phyloP scores from a whole-genome alignment of 1,140 invertebrate genomes.

The Sitobion miscanthi region DNA sequence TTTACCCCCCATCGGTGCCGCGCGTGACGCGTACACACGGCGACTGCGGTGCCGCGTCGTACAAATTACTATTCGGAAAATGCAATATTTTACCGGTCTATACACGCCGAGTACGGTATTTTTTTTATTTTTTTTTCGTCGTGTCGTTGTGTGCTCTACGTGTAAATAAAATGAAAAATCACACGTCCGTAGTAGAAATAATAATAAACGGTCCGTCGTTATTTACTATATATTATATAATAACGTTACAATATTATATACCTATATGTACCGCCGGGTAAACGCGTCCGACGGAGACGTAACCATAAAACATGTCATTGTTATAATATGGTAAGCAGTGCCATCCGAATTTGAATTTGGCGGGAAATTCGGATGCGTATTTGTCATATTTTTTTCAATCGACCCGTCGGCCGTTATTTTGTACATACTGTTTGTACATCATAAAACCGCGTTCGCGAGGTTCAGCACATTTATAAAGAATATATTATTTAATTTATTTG shows the following conservation, averaged over 20 bases:
- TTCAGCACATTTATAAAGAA: too few species aligned
- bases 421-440: neutral
- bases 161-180: slow-evolving; percentile 22
- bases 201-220: neutral
- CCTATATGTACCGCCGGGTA: neutral
- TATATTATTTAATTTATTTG: too few species aligned
- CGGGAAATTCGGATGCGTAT: neutral
- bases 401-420: neutral
- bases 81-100: neutral
- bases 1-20: neutral
- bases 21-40: neutral
- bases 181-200: neutral
- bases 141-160: neutral
- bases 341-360: neutral
- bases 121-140: neutral
- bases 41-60: too few species aligned
- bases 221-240: neutral
- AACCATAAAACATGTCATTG: neutral
- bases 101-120: neutral
- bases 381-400: neutral
- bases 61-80: slow-evolving; percentile 32
- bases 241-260: neutral
- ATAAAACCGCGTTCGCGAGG: neutral
- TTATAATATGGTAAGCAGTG: neutral
- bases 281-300: neutral